phyloP scores from a whole-genome alignment of 92 coral and sea anemone species.

The Palythoa caribaeorum region DNA sequence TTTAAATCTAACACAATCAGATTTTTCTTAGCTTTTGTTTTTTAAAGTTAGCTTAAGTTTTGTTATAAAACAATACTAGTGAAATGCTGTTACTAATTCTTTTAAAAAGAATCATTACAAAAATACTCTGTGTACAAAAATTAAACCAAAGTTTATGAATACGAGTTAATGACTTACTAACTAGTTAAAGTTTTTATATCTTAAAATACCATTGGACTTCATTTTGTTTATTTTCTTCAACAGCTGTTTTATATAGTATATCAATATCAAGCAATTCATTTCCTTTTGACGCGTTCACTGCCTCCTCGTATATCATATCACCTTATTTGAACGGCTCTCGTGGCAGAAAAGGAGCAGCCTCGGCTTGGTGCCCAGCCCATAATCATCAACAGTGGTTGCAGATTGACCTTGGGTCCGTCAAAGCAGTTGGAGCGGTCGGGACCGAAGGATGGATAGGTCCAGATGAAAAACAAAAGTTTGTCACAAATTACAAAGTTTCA shows the following conservation, averaged over 20 bases:
- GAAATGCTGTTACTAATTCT: too few species aligned
- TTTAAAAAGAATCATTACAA: too few species aligned
- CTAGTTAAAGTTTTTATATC: too few species aligned
- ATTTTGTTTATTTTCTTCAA: not conserved
- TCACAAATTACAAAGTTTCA: not conserved
- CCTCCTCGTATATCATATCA: constrained; percentile 10
- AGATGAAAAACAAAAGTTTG: constrained; percentile 3
- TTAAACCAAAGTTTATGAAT: too few species aligned
- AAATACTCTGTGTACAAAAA: too few species aligned
- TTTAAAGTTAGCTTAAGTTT: too few species aligned
- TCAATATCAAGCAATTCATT: not conserved
- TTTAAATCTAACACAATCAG: too few species aligned
- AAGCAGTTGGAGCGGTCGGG: constrained; percentile 1
- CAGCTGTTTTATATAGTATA: not conserved
- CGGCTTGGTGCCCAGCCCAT: constrained; percentile 35
- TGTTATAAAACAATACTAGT: too few species aligned
- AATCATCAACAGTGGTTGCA: not conserved
- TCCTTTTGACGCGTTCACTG: constrained; percentile 16
- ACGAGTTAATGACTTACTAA: too few species aligned
- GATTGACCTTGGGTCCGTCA: constrained; percentile 10
- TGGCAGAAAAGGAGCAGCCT: constrained; percentile 4
- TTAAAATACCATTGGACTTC: not conserved
- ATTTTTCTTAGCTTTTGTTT: too few species aligned
- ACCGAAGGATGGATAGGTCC: constrained; percentile 26
- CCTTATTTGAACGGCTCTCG: not conserved